phyloP scores from a whole-genome alignment of 2,113 vertebrate species.

The Campylomormyrus numenius region DNA sequence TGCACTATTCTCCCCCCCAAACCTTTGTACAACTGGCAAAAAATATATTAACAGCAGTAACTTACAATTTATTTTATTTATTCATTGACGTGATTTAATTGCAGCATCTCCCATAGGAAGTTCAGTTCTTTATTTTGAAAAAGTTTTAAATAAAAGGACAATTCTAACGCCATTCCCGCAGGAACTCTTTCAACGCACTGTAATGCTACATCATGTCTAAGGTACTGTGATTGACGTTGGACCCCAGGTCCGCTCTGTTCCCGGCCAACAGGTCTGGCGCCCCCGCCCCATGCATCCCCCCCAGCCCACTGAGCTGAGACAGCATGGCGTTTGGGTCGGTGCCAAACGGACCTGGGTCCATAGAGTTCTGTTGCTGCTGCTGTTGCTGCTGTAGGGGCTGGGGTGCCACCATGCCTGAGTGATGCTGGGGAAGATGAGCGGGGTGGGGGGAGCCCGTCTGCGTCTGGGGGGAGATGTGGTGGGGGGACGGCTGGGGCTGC shows the following conservation, averaged over 20 bases:
- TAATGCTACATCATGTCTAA: slow-evolving; percentile 91
- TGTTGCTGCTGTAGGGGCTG: slow-evolving; percentile 76
- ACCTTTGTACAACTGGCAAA: slow-evolving; percentile 62
- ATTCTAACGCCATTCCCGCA: slow-evolving; percentile 26
- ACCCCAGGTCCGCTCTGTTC: slow-evolving; percentile 80
- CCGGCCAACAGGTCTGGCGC: slow-evolving; percentile 72
- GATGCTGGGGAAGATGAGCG: slow-evolving; percentile 65
- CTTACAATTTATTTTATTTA: slow-evolving; percentile 76
- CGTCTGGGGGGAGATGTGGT: slow-evolving; percentile 92
- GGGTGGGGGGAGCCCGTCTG: slow-evolving; percentile 93
- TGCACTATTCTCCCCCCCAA: slow-evolving; percentile 20
- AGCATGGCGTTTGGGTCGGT: slow-evolving; percentile 72
- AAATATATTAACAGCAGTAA: slow-evolving; percentile 65
- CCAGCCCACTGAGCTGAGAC: slow-evolving; percentile 85
- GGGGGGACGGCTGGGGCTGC: slow-evolving; percentile 79
- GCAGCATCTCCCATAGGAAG: slow-evolving; percentile 74
- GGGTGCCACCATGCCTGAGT: slow-evolving; percentile 70
- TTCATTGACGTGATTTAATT: slow-evolving; percentile 53
- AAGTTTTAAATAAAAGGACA: slow-evolving; percentile 66
- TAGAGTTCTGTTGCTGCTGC: slow-evolving; percentile 78
- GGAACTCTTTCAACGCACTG: slow-evolving; percentile 69
- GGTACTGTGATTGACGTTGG: slow-evolving; percentile 87
- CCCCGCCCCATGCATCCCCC: slow-evolving; percentile 78
- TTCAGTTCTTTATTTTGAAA: slow-evolving; percentile 65
- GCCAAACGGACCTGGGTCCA: slow-evolving; percentile 58